Evolutionary conservation across 2,888 invertebrate genomes (phyloP), one percentile per base, ranked within the genome.

Genomic region (Pammene aurita): DNA sequence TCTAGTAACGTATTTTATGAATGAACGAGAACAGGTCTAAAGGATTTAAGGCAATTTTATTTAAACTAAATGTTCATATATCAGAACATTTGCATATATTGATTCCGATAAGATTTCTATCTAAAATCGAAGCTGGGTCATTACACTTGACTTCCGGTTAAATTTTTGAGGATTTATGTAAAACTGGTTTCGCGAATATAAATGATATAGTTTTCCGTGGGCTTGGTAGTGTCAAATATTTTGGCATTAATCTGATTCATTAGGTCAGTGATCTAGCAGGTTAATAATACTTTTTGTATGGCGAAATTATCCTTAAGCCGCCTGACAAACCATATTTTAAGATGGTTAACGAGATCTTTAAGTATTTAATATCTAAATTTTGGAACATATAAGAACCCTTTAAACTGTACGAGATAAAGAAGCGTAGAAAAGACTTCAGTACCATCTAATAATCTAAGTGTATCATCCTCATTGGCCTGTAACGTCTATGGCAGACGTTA

Each of bases 111-210:
- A 18, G 62, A 41, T 52, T n/a, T 18, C 16, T 52, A 62, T 52
- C 62, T 18, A 9, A 26, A 52, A 52, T 52, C 50, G 50, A 62
- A 10, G 41, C 2, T 50, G 60, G 60, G 48, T 61, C 60, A 50
- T 48, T 61, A 61, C 0, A 50, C 50, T 50, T 52, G 50, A 62
- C 61, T 41, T 52, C 62, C 62, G 52, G 41, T 62, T 50, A 18
- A 52, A 0, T 50, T 41, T 50, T 61, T 26, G 5, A 42, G 14
- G 38, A 52, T 41, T 41, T 41, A 62, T 26, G n/a, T 52, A 26
- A 35, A 62, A 50, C 50, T 13, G n/a, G 50, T 62, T 62, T 41
- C 52, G 9, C 5, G 10, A 58, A 14, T 18, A n/a, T 26, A 18
- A 18, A 62, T 50, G 13, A 26, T 50, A 41, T 38, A 41, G 48